Evolutionary conservation across 2,888 invertebrate species (phyloP), one percentile per base, ranked within the genome.

Genomic region (Adelphocoris suturalis): DNA sequence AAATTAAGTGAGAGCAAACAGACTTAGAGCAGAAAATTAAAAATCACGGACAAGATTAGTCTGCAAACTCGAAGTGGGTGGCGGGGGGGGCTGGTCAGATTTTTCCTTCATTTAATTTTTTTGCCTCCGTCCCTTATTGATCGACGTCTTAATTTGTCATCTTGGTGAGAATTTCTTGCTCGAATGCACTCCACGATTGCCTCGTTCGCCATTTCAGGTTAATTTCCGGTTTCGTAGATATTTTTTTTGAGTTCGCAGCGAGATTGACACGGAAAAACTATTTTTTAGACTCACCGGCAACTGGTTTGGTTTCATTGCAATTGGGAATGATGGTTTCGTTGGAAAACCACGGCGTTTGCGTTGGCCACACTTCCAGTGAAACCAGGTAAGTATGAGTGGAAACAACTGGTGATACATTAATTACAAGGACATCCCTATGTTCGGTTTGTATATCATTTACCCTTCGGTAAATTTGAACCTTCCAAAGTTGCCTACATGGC

Each of bases 11-110:
- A 46, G 78, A 46, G 78, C 78, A 78, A 78, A 78, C 78, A 78
- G 46, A 78, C 78, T 78, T 78, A 46, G 78, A 47, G 47, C 78
- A 78, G 78, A 78, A 78, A 78, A 78, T 78, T 78, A 78, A 78
- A 78, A 78, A 78, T 46, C 47, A 47, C 78, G 78, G 78, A 46
- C 68, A 68, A 68, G 78, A 78, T 78, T 78, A 78, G 78, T 78
- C 78, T 46, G 46, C 37, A 37, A 27, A 68, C 23, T 68, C 37
- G 46, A 78, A 78, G 78, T 78, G 78, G 76, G 13, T 28, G 37
- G 37, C 78, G 19, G 47, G 78, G 19, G 46, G 13, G 78, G 46
- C 13, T 75, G 23, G 75, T 16, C 16, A 37, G 37, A 46, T 78
- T 46, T 46, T 16, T 46, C 78, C 78, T 37, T 37, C 78, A 46